Base-by-base conservation (phyloP, 2,797 vertebrate species). In the Paedocypris micromegethes region DNA sequence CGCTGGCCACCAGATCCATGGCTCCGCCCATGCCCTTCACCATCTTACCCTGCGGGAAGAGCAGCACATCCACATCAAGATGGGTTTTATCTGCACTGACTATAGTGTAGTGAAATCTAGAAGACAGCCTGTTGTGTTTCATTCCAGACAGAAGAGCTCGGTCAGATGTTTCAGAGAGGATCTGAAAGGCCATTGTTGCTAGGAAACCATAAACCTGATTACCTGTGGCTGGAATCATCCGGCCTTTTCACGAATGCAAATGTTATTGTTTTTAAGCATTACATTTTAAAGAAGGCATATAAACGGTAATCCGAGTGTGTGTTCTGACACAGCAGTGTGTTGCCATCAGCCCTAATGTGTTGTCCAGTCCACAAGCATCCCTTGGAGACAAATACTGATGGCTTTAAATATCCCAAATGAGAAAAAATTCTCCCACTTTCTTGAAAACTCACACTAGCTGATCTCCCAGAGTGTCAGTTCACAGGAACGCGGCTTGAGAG, bases 1-100 rank as follows among this genome's bases (percentile, higher is more conserved):
- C 86, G 2, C 94, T 98, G 44, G 96, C 96, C 66, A 99, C 96
- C 61, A 99, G 87, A 72, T 99, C 96, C 96, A 99, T 98, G 61
- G 96, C 96, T 71, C 96, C 96, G 0, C 96, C 96, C 96, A 99
- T 99, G 77, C 96, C 96, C 84, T 98, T 99, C 76, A 99, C 95
- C 95, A 97, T 96, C 83, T 98, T 98, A 67, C 95, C 95, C 96
- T 98, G 70, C 60, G 46, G 67, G 3, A 5, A 80, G 51, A 54
- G 58, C 44, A 69, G 55, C 58, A 68, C 50, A 66, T 23, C 3
- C 37, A 51, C 9, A 43, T 63, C 59, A 70, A 68, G 52, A 53
- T 5, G 40, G n/a, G n/a, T n/a, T n/a, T n/a, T n/a, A n/a, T n/a
- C n/a, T n/a, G n/a, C n/a, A n/a, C n/a, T n/a, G n/a, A n/a, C n/a